phyloP scores from a whole-genome alignment of 1,140 invertebrate genomes.

The Papilio dardanus region DNA sequence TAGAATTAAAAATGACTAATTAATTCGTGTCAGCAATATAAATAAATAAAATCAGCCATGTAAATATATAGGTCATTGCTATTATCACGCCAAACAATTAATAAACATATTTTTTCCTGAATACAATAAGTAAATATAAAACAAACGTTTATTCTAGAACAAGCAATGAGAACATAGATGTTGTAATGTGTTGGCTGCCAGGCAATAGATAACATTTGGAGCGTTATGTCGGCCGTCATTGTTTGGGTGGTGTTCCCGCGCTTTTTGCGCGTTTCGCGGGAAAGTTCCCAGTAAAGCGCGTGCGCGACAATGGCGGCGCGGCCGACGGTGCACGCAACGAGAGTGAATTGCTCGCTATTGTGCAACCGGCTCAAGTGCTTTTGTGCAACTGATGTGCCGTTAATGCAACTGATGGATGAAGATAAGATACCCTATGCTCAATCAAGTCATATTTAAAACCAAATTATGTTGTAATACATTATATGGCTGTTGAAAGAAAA shows the following conservation, averaged over 20 bases:
- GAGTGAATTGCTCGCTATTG: conserved; percentile 73
- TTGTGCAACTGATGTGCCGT: conserved; percentile 78
- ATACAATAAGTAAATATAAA: background rate
- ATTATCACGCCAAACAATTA: conserved; percentile 4
- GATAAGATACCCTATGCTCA: conserved; percentile 53
- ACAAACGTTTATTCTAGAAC: conserved; percentile 40
- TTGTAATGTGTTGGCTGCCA: conserved; percentile 63
- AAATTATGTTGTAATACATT: background rate
- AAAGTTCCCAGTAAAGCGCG: conserved; percentile 79
- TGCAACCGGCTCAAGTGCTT: conserved; percentile 62
- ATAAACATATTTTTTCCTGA: conserved; percentile 19
- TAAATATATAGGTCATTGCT: conserved; percentile 14
- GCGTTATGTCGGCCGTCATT: conserved; percentile 78
- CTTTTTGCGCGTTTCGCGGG: conserved; percentile 79
- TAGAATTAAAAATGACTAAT: background rate
- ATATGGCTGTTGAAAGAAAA: background rate
- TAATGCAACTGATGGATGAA: conserved; percentile 64
- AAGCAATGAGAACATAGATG: conserved; percentile 73
- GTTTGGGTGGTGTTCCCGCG: conserved; percentile 74
- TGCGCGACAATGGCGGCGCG: conserved; percentile 70
- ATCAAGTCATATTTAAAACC: background rate
- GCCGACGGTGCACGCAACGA: conserved; percentile 59
- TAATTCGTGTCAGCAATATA: background rate
- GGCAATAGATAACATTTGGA: conserved; percentile 74
- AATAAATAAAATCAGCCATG: conserved; percentile 5